Conservation (phyloP, 1,140 invertebrate species). For the Gonioctena quinquepunctata region DNA sequence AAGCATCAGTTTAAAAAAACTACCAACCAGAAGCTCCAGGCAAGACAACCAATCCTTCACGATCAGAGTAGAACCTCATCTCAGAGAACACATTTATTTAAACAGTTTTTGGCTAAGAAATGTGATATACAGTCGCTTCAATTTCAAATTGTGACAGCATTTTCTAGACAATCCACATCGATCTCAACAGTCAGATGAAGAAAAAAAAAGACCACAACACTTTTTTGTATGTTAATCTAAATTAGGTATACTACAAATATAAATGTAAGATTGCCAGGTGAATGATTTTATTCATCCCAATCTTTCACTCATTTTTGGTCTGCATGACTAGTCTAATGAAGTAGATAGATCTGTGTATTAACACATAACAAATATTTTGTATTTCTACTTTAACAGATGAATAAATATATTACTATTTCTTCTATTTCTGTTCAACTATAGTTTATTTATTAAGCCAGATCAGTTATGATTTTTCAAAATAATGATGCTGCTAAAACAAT, state of each 20-base stretch:
- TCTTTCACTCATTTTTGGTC: not conserved
- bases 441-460: no score
- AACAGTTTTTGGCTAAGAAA: not conserved
- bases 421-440: not conserved
- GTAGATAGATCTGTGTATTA: not conserved
- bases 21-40: not conserved
- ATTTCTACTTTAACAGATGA: not conserved
- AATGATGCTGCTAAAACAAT: no score
- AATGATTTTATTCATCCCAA: not conserved
- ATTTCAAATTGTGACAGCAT: not conserved
- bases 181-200: not conserved
- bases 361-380: not conserved
- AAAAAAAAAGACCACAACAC: not conserved
- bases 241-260: not conserved
- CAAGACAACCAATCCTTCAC: not conserved
- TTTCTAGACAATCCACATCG: not conserved
- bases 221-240: not conserved
- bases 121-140: not conserved
- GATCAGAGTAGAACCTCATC: not conserved
- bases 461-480: no score
- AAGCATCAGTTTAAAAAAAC: not conserved
- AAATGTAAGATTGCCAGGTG: no score
- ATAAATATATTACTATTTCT: not conserved
- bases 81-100: conserved; percentile 2
- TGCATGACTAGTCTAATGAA: not conserved